Conservation (phyloP, 2,113 vertebrate genomes). For the Nipponia nippon region DNA sequence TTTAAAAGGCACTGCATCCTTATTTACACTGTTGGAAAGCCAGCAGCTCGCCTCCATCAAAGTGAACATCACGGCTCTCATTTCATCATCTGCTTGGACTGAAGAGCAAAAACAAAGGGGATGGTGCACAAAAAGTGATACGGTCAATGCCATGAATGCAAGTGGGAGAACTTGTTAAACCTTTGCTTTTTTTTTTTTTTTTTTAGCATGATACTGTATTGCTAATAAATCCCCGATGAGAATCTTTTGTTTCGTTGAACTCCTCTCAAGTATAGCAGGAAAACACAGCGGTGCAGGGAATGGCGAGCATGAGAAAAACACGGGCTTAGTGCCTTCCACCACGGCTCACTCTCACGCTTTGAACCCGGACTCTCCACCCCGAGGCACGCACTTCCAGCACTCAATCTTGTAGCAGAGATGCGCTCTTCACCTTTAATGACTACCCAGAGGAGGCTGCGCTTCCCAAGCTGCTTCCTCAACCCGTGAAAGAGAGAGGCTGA, state of each 20-base stretch:
- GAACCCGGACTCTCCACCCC: background rate
- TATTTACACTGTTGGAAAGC: background rate
- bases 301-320: background rate
- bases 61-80: background rate
- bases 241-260: background rate
- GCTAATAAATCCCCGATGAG: background rate
- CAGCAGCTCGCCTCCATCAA: background rate
- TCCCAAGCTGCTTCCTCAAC: background rate
- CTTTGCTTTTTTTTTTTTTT: background rate
- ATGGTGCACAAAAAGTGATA: background rate
- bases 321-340: background rate
- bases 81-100: background rate
- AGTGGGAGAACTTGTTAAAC: background rate
- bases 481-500: background rate
- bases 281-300: background rate
- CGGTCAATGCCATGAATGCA: background rate
- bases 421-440: background rate
- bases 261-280: background rate
- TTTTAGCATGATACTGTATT: background rate
- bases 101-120: background rate
- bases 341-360: background rate
- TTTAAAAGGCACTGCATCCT: slow-evolving; percentile 17
- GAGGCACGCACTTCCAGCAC: background rate
- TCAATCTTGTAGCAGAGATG: background rate
- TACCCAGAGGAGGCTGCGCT: background rate